These are phyloP conservation scores for Diabrotica virgifera DNA, from an alignment of 1,140 invertebrate genomes.

Conservation along the genomic window DNA sequence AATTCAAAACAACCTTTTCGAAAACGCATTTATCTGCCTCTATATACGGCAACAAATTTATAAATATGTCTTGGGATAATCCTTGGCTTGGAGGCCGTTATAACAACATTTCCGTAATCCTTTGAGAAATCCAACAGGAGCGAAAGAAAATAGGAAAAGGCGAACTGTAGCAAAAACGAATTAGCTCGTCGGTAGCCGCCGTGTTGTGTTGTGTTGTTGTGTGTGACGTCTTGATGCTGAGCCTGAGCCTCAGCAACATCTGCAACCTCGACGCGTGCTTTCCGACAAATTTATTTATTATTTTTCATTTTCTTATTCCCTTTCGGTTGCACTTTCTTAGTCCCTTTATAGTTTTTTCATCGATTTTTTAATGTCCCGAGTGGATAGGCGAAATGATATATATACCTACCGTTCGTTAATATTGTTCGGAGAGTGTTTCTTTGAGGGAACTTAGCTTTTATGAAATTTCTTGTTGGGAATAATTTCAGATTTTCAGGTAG, in stretches of 20 bases:
- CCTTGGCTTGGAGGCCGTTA: not conserved
- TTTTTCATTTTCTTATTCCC: conserved; percentile 3
- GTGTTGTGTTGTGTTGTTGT: not conserved
- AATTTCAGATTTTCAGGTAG: too few species aligned
- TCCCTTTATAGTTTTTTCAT: conserved; percentile 1
- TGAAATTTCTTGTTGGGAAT: too few species aligned
- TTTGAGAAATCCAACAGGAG: conserved; percentile 20
- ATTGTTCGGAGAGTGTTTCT: not conserved
- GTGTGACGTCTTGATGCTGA: conserved; percentile 23
- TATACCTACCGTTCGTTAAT: too few species aligned
- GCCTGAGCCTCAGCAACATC: conserved; percentile 18
- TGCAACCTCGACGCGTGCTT: conserved; percentile 16
- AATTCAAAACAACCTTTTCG: too few species aligned
- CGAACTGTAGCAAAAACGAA: conserved; percentile 22
- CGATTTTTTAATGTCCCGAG: not conserved
- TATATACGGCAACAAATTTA: not conserved
- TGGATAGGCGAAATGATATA: not conserved
- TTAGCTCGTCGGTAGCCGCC: conserved; percentile 24
- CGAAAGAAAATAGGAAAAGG: conserved; percentile 19
- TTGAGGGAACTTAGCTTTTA: too few species aligned
- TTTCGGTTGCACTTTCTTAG: not conserved
- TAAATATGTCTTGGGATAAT: conserved; percentile 1
- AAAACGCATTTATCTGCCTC: not conserved
- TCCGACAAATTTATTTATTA: conserved; percentile 3
- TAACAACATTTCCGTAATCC: conserved; percentile 13